Percentiles rank a stretch among this genome's conserved stretches.
Evolutionary conservation across 2,113 vertebrate species (phyloP).

Genomic region (Tiliqua scincoides): DNA sequence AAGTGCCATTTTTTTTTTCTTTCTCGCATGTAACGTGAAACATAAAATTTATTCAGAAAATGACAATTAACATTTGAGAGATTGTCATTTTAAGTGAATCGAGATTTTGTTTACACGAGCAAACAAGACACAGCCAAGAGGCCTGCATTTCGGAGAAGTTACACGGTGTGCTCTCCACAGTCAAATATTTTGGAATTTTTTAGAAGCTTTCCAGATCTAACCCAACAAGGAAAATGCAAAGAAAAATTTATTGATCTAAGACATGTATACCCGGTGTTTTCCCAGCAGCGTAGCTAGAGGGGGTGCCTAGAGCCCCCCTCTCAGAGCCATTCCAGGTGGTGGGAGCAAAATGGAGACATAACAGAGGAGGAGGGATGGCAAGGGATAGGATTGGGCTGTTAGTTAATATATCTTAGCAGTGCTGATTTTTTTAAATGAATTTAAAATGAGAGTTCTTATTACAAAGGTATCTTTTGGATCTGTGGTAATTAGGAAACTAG

Average conservation of each 20-base stretch:
- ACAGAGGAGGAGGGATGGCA: no score
- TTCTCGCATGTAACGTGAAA: not conserved
- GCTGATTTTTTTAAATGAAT: not conserved
- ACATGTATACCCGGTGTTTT: no score
- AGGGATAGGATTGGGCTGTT: no score
- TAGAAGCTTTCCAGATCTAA: not conserved
- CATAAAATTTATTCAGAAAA: not conserved
- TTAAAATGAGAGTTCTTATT: not conserved
- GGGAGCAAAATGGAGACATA: no score
- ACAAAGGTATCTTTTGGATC: not conserved
- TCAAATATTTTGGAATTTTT: not conserved
- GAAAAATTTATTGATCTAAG: not conserved
- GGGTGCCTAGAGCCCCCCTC: no score
- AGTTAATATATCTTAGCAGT: not conserved
- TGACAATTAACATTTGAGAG: constrained; percentile 29
- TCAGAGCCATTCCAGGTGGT: no score
- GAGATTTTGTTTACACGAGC: not conserved
- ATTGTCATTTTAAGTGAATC: not conserved
- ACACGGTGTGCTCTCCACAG: not conserved
- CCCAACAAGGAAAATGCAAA: not conserved
- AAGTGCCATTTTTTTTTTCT: not conserved
- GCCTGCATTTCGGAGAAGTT: not conserved
- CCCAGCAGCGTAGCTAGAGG: no score
- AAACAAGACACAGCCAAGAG: not conserved
- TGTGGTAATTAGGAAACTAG: not conserved